Conservation (phyloP, 2,888 invertebrate species). For the Trachelus troglodyta region DNA sequence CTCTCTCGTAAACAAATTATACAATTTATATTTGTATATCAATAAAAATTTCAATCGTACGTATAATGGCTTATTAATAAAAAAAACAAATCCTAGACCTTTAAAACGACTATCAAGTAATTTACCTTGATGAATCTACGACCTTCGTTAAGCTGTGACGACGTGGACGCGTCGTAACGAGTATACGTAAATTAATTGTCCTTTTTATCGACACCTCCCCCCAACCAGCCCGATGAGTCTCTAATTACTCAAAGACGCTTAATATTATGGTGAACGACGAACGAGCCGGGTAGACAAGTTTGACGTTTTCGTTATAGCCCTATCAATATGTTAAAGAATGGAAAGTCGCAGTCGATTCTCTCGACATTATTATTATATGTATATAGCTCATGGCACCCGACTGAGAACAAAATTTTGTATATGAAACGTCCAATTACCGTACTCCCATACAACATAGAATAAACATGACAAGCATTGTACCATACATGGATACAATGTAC, state of each 20-base stretch:
- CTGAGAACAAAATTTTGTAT: neutral
- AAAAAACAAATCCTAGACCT: neutral
- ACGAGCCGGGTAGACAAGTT: neutral
- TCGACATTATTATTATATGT: neutral
- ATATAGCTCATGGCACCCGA: neutral
- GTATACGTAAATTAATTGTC: neutral
- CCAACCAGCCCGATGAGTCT: neutral
- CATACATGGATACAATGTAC: neutral
- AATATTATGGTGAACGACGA: neutral
- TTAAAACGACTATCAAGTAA: neutral
- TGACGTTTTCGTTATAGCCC: neutral
- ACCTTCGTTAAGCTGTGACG: neutral
- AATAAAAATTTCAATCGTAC: neutral
- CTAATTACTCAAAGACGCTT: conserved; percentile 12
- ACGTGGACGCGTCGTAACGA: neutral
- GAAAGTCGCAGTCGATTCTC: neutral
- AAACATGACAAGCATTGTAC: neutral
- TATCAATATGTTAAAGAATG: neutral
- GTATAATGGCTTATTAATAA: neutral
- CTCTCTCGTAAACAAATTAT: neutral
- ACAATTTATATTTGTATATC: neutral
- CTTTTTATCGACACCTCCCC: neutral
- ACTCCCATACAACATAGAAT: neutral
- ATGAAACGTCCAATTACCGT: neutral
- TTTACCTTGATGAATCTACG: neutral